Percentiles rank a stretch among this genome's conserved stretches.
Conservation (phyloP, 2,113 vertebrate species). For the human (Homo sapiens) region GRCh38 chr11:122061001-122061500, state of each 20-base stretch:
- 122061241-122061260: neutral
- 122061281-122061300: neutral
- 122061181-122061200: neutral
- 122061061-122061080: neutral
- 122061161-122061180: neutral
- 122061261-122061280: neutral
- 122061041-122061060: neutral
- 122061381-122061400: slow-evolving; percentile 5
- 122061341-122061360: neutral
- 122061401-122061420: neutral
- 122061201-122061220: neutral
- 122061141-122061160: neutral
- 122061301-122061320: neutral
- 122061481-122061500: neutral
- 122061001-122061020: neutral
- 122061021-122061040: neutral
- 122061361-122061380: neutral
- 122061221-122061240: neutral
- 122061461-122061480: neutral
- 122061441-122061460: slow-evolving; percentile 15
- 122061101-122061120: neutral
- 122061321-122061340: neutral
- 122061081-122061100: neutral
- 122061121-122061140: neutral
- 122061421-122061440: neutral